Percentiles rank a stretch among this genome's conserved stretches.
Evolutionary conservation across 2,888 invertebrate species (phyloP).

Genomic region (Gandaritis pyraliata): DNA sequence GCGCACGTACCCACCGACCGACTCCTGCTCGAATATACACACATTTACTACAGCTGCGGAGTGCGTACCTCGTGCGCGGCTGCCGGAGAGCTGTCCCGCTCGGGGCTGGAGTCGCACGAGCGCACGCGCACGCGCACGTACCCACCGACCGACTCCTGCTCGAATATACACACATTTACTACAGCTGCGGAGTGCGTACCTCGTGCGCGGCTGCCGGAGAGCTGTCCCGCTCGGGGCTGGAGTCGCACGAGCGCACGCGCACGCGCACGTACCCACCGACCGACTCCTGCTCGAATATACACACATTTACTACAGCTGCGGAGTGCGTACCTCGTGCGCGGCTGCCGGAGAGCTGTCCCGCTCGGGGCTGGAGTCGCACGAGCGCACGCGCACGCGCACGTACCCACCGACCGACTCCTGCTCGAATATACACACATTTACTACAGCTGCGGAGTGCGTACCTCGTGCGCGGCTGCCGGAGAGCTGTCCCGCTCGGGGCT

Average conservation of each 20-base stretch:
- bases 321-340: slow-evolving; percentile 44
- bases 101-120: slow-evolving; percentile 74
- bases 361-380: slow-evolving; percentile 74
- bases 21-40: slow-evolving; percentile 55
- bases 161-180: slow-evolving; percentile 12
- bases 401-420: slow-evolving; percentile 66
- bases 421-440: slow-evolving; percentile 34
- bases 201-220: slow-evolving; percentile 35
- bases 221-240: slow-evolving; percentile 69
- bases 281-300: slow-evolving; percentile 56
- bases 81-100: slow-evolving; percentile 52
- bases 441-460: too few relatives aligned
- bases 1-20: slow-evolving; percentile 61
- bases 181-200: too few relatives aligned
- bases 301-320: not conserved
- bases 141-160: slow-evolving; percentile 65
- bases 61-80: slow-evolving; percentile 42
- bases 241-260: slow-evolving; percentile 67
- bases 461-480: slow-evolving; percentile 36
- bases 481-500: slow-evolving; percentile 68
- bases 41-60: not conserved
- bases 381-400: slow-evolving; percentile 61
- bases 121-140: slow-evolving; percentile 61
- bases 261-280: slow-evolving; percentile 62
- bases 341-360: slow-evolving; percentile 46